Evolutionary conservation across 2,113 vertebrate species (phyloP).

Genomic region (Malurus cyaneus): DNA sequence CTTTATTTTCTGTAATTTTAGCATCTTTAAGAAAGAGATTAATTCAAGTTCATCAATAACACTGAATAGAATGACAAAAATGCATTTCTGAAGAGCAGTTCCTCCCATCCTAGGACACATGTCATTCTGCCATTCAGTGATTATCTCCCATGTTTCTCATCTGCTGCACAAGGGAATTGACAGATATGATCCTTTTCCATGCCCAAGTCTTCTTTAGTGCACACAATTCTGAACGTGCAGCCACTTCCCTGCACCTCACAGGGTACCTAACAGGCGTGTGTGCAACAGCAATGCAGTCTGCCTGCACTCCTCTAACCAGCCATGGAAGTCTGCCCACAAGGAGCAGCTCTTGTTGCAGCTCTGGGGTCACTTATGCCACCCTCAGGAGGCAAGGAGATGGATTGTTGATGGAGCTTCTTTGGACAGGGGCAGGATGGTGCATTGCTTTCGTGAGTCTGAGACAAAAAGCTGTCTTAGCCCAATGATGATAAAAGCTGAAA

Average conservation of each 20-base stretch:
- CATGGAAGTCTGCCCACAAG: background rate
- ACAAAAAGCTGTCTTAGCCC: background rate
- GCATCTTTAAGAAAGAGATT: background rate
- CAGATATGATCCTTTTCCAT: background rate
- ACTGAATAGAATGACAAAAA: background rate
- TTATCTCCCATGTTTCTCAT: background rate
- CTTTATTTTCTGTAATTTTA: background rate
- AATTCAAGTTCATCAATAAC: background rate
- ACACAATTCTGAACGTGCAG: rapidly evolving
- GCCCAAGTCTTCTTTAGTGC: background rate
- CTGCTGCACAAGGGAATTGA: background rate
- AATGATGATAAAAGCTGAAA: background rate
- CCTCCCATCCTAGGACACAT: background rate
- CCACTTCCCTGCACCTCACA: background rate
- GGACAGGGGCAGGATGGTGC: background rate
- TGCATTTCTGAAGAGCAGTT: background rate
- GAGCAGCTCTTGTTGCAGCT: background rate
- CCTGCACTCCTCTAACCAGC: background rate
- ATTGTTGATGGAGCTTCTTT: background rate
- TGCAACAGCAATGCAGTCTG: background rate
- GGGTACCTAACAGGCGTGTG: no score
- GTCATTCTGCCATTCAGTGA: background rate
- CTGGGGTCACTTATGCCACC: background rate
- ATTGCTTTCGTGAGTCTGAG: background rate
- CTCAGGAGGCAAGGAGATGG: background rate